Percentiles rank a stretch among this genome's conserved stretches.
Evolutionary conservation across 2,113 vertebrate genomes (phyloP).

Genomic region (Morphnarchus princeps): DNA sequence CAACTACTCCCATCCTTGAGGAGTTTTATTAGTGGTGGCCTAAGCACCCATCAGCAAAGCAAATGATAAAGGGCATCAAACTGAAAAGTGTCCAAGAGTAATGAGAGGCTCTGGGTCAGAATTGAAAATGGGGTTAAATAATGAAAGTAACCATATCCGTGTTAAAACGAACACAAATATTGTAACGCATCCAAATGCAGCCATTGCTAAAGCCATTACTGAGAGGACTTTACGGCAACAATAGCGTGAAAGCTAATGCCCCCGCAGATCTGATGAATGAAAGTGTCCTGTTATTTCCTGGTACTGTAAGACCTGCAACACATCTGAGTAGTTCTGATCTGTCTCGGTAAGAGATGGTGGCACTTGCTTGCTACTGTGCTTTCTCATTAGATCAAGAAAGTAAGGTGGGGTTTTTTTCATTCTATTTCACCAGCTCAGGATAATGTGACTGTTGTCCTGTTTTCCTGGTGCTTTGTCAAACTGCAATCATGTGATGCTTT

Average conservation of each 20-base stretch:
- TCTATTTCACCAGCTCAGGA: accelerated
- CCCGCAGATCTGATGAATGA: neutral
- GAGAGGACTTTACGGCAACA: neutral
- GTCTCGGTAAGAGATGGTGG: neutral
- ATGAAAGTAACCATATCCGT: neutral
- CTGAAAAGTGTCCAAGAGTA: neutral
- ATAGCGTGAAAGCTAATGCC: neutral
- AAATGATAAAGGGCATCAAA: neutral
- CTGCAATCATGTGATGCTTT: neutral
- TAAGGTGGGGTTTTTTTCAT: neutral
- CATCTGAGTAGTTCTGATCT: neutral
- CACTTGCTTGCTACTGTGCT: neutral
- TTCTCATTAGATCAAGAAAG: neutral
- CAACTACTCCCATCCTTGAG: neutral
- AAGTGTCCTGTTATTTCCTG: neutral
- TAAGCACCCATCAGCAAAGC: neutral
- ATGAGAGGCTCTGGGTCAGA: neutral
- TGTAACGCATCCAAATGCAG: neutral
- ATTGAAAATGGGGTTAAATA: neutral
- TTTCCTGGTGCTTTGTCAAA: neutral
- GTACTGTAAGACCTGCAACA: neutral
- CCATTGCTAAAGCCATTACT: neutral
- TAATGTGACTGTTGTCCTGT: neutral
- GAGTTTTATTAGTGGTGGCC: neutral
- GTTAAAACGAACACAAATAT: neutral